A percentile compares a stretch with the other conserved stretches of the same genome.
Conservation (phyloP, 2,888 invertebrate species). For the Ornithoptera alexandrae region DNA sequence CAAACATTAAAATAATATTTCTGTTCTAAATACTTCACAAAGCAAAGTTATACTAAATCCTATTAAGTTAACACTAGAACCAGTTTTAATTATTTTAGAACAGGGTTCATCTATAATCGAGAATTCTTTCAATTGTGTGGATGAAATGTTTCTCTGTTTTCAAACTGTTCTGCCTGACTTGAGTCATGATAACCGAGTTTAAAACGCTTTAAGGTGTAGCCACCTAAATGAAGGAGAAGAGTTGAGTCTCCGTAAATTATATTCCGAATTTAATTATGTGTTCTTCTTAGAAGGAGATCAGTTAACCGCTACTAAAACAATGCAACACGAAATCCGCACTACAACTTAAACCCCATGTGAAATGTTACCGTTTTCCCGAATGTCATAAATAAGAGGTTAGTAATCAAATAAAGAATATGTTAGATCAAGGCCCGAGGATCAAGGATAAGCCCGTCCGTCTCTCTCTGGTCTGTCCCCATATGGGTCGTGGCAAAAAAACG, state of each 20-base stretch:
- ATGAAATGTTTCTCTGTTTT: neutral
- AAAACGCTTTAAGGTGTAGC: neutral
- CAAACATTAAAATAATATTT: neutral
- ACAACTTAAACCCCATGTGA: neutral
- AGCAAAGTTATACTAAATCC: neutral
- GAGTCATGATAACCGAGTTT: neutral
- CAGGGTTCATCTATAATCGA: neutral
- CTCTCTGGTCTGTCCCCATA: conserved; percentile 29
- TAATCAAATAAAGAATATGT: too few species aligned
- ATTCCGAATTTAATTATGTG: too few species aligned
- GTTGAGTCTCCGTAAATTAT: neutral
- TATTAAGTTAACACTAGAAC: neutral
- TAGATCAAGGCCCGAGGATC: too few species aligned
- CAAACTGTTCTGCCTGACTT: too few species aligned
- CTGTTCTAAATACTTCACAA: neutral
- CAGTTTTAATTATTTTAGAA: neutral
- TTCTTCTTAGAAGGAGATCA: neutral
- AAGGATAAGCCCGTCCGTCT: too few species aligned
- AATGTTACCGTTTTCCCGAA: too few species aligned
- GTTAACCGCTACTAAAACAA: too few species aligned
- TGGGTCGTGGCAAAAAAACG: conserved; percentile 38
- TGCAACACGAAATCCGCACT: too few species aligned
- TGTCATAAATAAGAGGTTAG: too few species aligned
- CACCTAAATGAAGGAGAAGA: too few species aligned
- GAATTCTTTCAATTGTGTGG: neutral